phyloP scores from a whole-genome alignment of 2,888 invertebrate genomes.

The Lepas anatifera region DNA sequence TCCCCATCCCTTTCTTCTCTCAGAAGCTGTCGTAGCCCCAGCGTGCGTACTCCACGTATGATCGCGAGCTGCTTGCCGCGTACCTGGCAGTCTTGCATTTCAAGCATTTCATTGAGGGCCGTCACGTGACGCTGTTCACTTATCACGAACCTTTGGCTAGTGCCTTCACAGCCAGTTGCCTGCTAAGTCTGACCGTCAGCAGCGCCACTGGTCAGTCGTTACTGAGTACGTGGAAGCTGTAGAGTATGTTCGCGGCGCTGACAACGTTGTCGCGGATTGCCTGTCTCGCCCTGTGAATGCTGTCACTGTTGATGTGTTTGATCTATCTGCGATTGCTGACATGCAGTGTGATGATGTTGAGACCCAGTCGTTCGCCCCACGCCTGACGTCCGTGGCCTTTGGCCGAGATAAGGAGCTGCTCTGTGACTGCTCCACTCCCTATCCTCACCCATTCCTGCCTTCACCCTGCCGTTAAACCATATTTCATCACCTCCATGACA shows the following conservation, averaged over 20 bases:
- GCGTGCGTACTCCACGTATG: constrained; percentile 27
- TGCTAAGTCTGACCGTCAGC: constrained; percentile 14
- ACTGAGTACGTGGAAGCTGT: not conserved
- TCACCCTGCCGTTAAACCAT: not conserved
- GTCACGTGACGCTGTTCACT: not conserved
- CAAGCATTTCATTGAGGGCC: constrained; percentile 29
- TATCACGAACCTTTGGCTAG: constrained; percentile 17
- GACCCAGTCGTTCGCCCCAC: not conserved
- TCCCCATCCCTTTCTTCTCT: constrained; percentile 11
- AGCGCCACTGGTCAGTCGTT: not conserved
- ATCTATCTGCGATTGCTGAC: not conserved
- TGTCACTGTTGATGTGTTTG: not conserved
- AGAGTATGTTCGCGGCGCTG: not conserved
- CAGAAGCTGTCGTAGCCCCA: constrained; percentile 15
- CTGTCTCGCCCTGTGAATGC: not conserved
- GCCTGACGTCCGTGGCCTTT: not conserved
- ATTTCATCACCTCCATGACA: not conserved
- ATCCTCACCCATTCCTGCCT: not conserved
- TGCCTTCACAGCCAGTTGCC: constrained; percentile 5
- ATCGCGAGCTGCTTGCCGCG: constrained; percentile 23
- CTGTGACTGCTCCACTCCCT: not conserved
- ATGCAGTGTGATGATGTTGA: not conserved
- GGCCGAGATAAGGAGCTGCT: not conserved
- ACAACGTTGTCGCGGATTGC: not conserved
- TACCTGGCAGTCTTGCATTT: constrained; percentile 27